Base-by-base conservation (phyloP, 2,888 invertebrate species). In the Latrodectus hesperus region DNA sequence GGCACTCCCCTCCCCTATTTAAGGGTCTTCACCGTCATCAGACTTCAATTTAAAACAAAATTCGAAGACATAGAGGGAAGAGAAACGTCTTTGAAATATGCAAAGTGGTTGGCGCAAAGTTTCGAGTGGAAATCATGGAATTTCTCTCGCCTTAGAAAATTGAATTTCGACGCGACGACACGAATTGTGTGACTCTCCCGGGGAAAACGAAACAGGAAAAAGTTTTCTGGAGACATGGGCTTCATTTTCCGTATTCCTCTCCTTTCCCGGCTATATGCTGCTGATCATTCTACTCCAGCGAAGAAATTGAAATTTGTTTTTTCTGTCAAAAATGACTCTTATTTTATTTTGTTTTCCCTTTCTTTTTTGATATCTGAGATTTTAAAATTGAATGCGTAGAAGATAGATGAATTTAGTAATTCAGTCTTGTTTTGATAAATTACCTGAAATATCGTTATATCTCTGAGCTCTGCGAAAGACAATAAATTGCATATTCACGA, bases 41-140 rank as follows among this genome's bases (percentile, higher is more conserved):
- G 73, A 73, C 84, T 84, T 84, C 77, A 84, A 84, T 78, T 84
- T 84, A 84, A 84, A 84, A 84, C 77, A 84, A 84, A 84, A 84
- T 84, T 84, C 73, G 64, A 65, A 76, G 76, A 77, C 76, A 51
- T 52, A 60, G 76, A 71, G 38, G 73, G 17, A 26, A 26, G 49
- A 51, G 16, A 17, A 67, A 74, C 22, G 17, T 49, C 78, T 65
- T 17, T 60, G 72, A 72, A 84, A 84, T 84, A 84, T 84, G 84
- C 84, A 84, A 84, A 84, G 84, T 84, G 84, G 84, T 55, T 26
- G 38, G 71, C 60, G 60, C 68, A 65, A 84, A 84, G 77, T 84
- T 77, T 84, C 84, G 74, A 84, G 84, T 78, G 77, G 84, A 84
- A 84, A 84, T 84, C 84, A 78, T 64, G 67, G 72, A 84, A 84